Base-by-base conservation (phyloP, 1,140 invertebrate species). In the Cotesia vestalis region DNA sequence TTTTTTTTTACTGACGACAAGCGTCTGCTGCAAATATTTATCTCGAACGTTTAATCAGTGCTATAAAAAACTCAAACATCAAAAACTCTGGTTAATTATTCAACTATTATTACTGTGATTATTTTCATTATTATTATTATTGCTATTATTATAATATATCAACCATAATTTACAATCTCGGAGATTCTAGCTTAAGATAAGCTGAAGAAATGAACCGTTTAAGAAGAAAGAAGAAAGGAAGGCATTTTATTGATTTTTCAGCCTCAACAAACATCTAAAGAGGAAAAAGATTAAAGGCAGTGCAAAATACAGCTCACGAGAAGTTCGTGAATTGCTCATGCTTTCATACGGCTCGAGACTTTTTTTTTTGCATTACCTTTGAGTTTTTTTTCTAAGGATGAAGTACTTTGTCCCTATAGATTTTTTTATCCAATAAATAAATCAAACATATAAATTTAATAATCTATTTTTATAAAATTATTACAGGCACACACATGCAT, bases 181-280 rank as follows among this genome's bases (percentile, higher is more conserved):
- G 36, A n/a, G 35, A 59, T 59, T 59, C 17, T 46, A n/a, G 59
- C 55, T 52, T 36, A 62, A 73, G 66, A 73, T 64, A 68, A 68
- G 60, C 38, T n/a, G 55, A 59, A 62, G 46, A 73, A 69, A 66
- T 55, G 52, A 52, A 14, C 34, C 62, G n/a, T 64, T 69, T 66
- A 34, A 14, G 52, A 40, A 27, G 8, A 66, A 36, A 66, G 20
- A 66, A 6, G 52, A 73, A 51, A 73, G 51, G 27, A 9, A 34
- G 14, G 64, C 38, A 66, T 73, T 46, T 46, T 78, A 78, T 78
- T 77, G 77, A 77, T 78, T 78, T 78, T 77, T 75, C 71, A 75
- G 75, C 76, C 69, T 78, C 75, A 73, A 78, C 75, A 74, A 78
- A 77, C 76, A 78, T 72, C 66, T 72, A 64, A 46, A 46, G 71